Percentiles rank a stretch among this genome's conserved stretches.
Evolutionary conservation across 2,113 vertebrate species (phyloP).

Genomic region (Athene cunicularia): DNA sequence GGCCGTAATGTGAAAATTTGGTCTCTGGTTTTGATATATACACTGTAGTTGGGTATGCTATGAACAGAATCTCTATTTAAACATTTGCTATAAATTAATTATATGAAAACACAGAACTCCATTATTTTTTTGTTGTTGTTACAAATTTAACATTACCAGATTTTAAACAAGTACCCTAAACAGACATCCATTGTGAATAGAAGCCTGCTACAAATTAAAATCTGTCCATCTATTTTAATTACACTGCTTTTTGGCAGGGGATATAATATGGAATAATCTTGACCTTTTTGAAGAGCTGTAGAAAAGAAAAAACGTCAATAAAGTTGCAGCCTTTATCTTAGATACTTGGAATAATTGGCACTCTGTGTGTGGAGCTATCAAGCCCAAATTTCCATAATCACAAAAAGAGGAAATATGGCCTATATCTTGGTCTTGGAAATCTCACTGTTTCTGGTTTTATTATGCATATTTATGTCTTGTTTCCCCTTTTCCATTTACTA

Average conservation of each 20-base stretch:
- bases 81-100: conserved; percentile 70
- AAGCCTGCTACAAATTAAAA: conserved; percentile 66
- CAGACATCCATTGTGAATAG: conserved; percentile 63
- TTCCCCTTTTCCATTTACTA: not conserved
- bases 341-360: conserved; percentile 16
- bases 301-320: conserved; percentile 18
- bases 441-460: not conserved
- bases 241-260: conserved; percentile 19
- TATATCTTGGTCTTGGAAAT: conserved; percentile 2
- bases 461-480: not conserved
- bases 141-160: conserved; percentile 61
- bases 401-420: not conserved
- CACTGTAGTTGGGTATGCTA: conserved; percentile 42
- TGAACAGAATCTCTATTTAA: conserved; percentile 47
- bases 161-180: conserved; percentile 60
- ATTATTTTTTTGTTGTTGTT: conserved; percentile 65
- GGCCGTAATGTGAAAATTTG: conserved; percentile 16
- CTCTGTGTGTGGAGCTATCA: not conserved
- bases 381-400: not conserved
- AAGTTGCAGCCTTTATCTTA: conserved; percentile 40
- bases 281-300: conserved; percentile 46
- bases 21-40: conserved; percentile 61
- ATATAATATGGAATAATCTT: conserved; percentile 12
- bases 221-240: conserved; percentile 64
- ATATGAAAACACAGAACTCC: conserved; percentile 48